Percentiles rank a stretch among this genome's conserved stretches.
Conservation (phyloP, 2,113 vertebrate species). For the Triplophysa rosa region DNA sequence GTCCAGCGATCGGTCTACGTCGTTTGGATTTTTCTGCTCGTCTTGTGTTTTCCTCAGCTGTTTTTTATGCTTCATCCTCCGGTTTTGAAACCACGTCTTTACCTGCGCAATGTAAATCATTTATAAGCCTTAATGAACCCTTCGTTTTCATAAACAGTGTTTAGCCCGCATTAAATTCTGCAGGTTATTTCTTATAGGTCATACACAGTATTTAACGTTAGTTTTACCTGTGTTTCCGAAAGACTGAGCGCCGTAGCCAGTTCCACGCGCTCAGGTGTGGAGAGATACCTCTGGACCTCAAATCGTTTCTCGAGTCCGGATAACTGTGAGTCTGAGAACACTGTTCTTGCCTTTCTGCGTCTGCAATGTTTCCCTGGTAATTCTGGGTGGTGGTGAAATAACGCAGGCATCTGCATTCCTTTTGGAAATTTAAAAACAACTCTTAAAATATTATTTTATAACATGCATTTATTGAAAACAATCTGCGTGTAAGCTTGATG, state of each 20-base stretch:
- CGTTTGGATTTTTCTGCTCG: conserved; percentile 79
- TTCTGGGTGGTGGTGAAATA: conserved; percentile 91
- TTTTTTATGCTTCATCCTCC: conserved; percentile 96
- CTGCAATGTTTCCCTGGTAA: conserved; percentile 94
- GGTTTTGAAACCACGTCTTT: conserved; percentile 95
- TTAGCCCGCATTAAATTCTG: not conserved
- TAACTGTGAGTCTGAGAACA: conserved; percentile 97
- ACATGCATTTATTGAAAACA: not conserved
- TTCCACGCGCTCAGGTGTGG: conserved; percentile 94
- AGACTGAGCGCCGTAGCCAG: conserved; percentile 95
- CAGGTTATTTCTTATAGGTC: not conserved
- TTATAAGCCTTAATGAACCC: not conserved
- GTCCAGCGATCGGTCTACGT: conserved; percentile 74
- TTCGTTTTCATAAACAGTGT: conserved; percentile 31
- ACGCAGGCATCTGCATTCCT: conserved; percentile 92
- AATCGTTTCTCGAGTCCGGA: conserved; percentile 96
- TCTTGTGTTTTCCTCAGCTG: conserved; percentile 93
- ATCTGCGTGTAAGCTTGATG: not conserved
- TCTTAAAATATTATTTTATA: not conserved
- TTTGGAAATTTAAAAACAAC: conserved; percentile 5
- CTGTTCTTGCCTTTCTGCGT: conserved; percentile 93
- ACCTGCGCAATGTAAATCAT: conserved; percentile 71
- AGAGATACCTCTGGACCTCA: conserved; percentile 94
- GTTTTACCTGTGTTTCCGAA: conserved; percentile 93
- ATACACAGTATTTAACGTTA: not conserved